Evolutionary conservation across 2,888 invertebrate genomes (phyloP), one percentile per base, ranked within the genome.

Genomic region (Amblyteles armatorius): DNA sequence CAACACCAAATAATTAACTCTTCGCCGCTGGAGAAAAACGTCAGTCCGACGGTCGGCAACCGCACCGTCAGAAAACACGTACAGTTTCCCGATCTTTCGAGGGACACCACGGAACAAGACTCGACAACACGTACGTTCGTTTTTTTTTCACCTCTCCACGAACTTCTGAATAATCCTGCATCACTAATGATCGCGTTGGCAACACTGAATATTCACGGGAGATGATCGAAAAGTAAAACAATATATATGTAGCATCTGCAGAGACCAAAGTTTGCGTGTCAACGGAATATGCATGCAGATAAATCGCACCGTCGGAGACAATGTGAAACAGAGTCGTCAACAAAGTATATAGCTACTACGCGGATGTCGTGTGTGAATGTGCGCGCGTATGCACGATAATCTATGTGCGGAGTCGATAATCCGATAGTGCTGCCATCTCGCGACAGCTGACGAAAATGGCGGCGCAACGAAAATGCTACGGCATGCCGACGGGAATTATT

Each of bases 21-120:
- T 90, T 81, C 83, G 68, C 82, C 65, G 40, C 81, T 73, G 72
- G 90, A 89, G 77, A 90, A 83, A 68, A 90, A 94, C 94, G 90
- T 94, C 82, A 90, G 87, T 76, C 85, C 89, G 0, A 67, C 94
- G 26, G 94, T 91, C 67, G 68, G 63, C 9, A 94, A 94, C 1
- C 94, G 95, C 65, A 94, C 94, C 26, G 94, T 94, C 26, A 95
- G 96, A 91, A 97, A 97, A 89, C 96, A 96, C 88, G 97, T 97
- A 0, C 96, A 97, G 91, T 97, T 97, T 90, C 96, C 96, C 0
- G 96, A 96, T 77, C 68, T 80, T 19, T 71, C 73, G 33, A 73
- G 65, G n/a, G 74, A 83, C 55, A 48, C 71, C n/a, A 65, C 83
- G 63, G 74, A 69, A 33, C 74, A 69, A 19, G 79, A 19, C 11